Percentiles rank a stretch among this genome's conserved stretches.
These are phyloP conservation scores for Nowickia ferox DNA, from an alignment of 2,888 invertebrate genomes.

Conservation along the genomic window DNA sequence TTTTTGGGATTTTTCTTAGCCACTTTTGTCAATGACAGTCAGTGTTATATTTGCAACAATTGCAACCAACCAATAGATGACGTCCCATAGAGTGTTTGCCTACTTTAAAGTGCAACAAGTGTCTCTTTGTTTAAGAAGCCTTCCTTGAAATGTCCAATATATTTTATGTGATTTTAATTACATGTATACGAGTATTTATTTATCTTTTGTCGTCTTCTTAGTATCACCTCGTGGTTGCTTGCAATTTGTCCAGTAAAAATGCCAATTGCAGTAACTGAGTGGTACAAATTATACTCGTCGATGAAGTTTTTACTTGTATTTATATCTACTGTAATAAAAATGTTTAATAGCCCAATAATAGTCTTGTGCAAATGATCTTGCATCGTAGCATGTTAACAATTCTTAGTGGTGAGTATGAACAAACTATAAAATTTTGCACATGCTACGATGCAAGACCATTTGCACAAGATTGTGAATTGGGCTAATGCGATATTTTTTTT, in stretches of 20 bases:
- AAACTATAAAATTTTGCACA: too few species aligned
- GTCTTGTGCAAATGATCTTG: too few species aligned
- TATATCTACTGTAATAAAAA: conserved; percentile 1
- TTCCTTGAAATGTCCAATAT: conserved; percentile 42
- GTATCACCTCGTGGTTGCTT: conserved; percentile 5
- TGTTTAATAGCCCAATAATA: too few species aligned
- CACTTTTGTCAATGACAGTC: conserved; percentile 34
- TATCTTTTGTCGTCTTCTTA: conserved; percentile 17
- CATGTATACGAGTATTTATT: conserved; percentile 12
- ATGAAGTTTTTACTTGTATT: neutral
- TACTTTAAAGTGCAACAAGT: conserved; percentile 17
- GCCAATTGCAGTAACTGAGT: neutral
- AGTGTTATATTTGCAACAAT: conserved; percentile 9
- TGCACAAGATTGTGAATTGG: too few species aligned
- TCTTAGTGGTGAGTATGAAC: too few species aligned
- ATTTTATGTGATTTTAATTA: conserved; percentile 67
- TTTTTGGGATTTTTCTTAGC: conserved; percentile 26
- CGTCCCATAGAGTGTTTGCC: neutral
- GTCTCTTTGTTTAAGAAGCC: conserved; percentile 23
- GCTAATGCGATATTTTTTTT: too few species aligned
- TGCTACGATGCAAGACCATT: too few species aligned
- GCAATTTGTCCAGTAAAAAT: conserved; percentile 23
- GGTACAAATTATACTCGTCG: neutral
- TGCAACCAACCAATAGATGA: neutral
- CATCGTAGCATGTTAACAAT: too few species aligned